A percentile compares a stretch with the other conserved stretches of the same genome.
phyloP scores from a whole-genome alignment of 2,888 invertebrate genomes.

The Stomorhina lunata region DNA sequence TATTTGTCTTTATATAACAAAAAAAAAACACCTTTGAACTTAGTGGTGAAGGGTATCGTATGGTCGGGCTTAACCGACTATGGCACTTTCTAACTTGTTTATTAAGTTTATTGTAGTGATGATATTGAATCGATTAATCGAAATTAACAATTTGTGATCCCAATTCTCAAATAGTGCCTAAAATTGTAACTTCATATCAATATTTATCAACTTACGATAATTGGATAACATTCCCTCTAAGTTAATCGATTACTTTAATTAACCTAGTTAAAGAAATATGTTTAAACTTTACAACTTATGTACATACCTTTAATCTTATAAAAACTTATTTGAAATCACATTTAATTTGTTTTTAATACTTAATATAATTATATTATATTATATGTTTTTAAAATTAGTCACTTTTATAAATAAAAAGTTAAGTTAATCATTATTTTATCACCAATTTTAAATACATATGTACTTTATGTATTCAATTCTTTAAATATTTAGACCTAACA shows the following conservation, averaged over 20 bases:
- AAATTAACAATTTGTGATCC: no score
- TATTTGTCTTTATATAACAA: no score
- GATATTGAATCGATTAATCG: no score
- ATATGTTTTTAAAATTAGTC: constrained; percentile 13
- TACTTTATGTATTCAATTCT: not conserved
- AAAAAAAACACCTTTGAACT: no score
- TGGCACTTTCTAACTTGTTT: no score
- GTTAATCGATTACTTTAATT: not conserved
- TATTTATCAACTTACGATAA: not conserved
- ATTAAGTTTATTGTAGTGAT: no score
- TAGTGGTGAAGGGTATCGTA: no score
- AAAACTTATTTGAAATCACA: not conserved
- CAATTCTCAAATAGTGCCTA: no score
- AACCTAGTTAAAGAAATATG: not conserved
- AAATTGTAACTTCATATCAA: no score
- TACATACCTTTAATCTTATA: constrained; percentile 17
- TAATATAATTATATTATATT: not conserved
- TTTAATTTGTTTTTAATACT: not conserved
- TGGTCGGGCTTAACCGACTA: no score
- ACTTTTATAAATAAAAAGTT: constrained; percentile 6
- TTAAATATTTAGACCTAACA: not conserved
- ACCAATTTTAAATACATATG: not conserved
- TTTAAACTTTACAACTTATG: not conserved
- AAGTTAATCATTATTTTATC: not conserved
- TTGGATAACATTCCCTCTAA: not conserved